Percentiles rank a stretch among this genome's conserved stretches.
Evolutionary conservation across 2,113 vertebrate species (phyloP).

Genomic region (Panurus biarmicus): DNA sequence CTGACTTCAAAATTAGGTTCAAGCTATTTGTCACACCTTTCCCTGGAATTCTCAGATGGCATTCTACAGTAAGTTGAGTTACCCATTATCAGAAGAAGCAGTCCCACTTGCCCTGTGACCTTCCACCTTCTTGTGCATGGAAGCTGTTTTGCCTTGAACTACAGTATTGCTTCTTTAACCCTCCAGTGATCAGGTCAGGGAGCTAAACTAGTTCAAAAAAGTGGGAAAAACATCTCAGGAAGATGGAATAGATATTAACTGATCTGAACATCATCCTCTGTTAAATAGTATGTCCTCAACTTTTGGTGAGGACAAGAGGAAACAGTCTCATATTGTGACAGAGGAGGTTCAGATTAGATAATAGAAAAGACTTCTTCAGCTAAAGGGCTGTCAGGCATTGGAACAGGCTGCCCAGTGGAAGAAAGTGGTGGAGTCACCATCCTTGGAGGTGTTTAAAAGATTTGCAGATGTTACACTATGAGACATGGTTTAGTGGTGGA

Average conservation of each 20-base stretch:
- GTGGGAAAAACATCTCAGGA: neutral
- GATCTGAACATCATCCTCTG: neutral
- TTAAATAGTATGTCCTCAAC: neutral
- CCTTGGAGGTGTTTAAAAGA: neutral
- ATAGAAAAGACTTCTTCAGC: neutral
- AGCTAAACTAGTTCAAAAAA: neutral
- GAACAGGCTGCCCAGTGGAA: neutral
- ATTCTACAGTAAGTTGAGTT: neutral
- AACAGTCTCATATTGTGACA: neutral
- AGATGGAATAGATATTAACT: neutral
- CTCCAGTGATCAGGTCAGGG: neutral
- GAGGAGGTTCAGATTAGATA: neutral
- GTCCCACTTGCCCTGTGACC: neutral
- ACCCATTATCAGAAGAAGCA: neutral
- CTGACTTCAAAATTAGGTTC: neutral
- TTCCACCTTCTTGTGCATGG: neutral
- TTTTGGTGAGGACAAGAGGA: neutral
- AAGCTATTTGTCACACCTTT: neutral
- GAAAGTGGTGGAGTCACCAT: neutral
- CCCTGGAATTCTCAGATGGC: neutral
- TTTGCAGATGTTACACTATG: neutral
- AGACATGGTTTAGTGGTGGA: neutral
- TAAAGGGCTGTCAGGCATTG: neutral
- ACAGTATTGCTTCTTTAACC: neutral
- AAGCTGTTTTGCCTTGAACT: neutral